Evolutionary conservation across 2,888 invertebrate species (phyloP).

Genomic region (Eurois occulta): DNA sequence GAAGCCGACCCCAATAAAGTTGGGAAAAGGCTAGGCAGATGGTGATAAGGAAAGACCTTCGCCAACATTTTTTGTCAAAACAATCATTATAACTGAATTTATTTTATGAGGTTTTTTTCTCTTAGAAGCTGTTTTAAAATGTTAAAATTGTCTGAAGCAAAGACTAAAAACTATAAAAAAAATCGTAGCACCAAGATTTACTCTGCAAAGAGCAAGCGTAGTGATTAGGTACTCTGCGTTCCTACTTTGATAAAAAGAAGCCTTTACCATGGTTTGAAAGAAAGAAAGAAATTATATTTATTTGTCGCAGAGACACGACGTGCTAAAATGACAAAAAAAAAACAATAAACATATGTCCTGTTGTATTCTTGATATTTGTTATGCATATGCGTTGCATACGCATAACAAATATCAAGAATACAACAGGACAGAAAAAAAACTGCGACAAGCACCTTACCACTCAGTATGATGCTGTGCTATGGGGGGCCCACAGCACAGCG

Average conservation of each 20-base stretch:
- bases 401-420: too few relatives aligned
- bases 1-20: not conserved
- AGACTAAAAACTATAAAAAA: not conserved
- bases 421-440: too few relatives aligned
- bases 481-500: too few relatives aligned
- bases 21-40: not conserved
- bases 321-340: too few relatives aligned
- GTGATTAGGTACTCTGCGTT: not conserved
- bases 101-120: not conserved
- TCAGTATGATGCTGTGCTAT: too few relatives aligned
- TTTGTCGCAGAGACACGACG: too few relatives aligned
- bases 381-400: too few relatives aligned
- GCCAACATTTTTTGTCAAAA: not conserved
- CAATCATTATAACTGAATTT: not conserved
- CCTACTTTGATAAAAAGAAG: not conserved
- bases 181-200: too few relatives aligned
- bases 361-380: too few relatives aligned
- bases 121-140: not conserved
- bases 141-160: not conserved
- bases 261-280: not conserved
- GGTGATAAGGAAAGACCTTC: not conserved
- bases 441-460: too few relatives aligned
- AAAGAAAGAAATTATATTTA: too few relatives aligned
- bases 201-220: not conserved
- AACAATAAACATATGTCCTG: too few relatives aligned